phyloP scores from a whole-genome alignment of 1,140 invertebrate species.

The Homarus americanus region DNA sequence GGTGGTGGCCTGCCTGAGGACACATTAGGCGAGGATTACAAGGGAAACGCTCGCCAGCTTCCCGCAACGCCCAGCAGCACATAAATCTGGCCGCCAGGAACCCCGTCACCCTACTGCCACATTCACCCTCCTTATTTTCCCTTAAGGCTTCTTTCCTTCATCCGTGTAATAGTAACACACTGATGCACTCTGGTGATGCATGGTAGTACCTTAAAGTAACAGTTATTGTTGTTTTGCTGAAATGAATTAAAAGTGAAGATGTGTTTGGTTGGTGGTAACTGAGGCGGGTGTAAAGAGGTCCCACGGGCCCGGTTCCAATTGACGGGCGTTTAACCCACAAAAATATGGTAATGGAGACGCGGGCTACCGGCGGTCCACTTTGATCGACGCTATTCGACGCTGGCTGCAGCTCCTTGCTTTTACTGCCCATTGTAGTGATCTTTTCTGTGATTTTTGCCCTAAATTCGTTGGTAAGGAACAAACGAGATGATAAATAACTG shows the following conservation, averaged over 20 bases:
- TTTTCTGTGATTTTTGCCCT: neutral
- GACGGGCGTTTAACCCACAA: slow-evolving; percentile 56
- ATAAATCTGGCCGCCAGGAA: slow-evolving; percentile 25
- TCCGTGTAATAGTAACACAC: neutral
- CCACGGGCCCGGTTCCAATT: slow-evolving; percentile 46
- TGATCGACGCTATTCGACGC: neutral
- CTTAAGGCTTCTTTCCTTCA: neutral
- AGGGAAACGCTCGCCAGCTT: slow-evolving; percentile 30
- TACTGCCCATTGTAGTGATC: neutral
- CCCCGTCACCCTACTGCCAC: neutral
- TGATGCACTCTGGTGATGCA: neutral
- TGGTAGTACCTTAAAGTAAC: no score
- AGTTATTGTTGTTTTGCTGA: neutral
- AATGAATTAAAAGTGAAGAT: neutral
- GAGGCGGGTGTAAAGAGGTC: slow-evolving; percentile 12
- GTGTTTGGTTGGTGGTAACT: neutral
- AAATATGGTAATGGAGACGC: slow-evolving; percentile 48
- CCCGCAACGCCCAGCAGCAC: neutral
- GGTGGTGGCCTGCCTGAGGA: neutral
- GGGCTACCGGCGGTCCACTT: slow-evolving; percentile 29
- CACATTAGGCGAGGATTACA: slow-evolving; percentile 48
- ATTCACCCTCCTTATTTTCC: neutral
- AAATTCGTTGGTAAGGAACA: neutral
- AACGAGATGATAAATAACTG: neutral
- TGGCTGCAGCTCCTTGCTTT: neutral